These are phyloP conservation scores for Vipera ursinii DNA, from an alignment of 2,797 vertebrate species.

Conservation along the genomic window DNA sequence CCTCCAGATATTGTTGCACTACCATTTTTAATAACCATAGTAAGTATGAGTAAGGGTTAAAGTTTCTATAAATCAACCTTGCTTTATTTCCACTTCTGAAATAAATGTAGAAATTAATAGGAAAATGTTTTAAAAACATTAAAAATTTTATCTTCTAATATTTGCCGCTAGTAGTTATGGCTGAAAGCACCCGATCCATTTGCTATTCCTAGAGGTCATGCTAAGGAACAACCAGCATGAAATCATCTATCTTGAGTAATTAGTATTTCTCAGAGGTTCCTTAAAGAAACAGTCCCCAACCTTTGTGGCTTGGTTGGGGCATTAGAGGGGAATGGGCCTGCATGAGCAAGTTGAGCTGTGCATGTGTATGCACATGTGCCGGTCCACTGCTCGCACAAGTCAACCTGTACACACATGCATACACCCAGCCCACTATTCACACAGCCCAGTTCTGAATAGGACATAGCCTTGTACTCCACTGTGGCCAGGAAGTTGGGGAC, in stretches of 20 bases:
- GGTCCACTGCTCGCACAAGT: neutral
- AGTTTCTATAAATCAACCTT: neutral
- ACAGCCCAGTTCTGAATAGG: neutral
- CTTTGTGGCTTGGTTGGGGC: neutral
- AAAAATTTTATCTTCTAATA: neutral
- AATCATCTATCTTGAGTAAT: neutral
- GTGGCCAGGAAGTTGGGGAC: rapidly evolving
- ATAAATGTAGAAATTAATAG: neutral
- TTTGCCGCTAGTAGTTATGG: slow-evolving; percentile 34
- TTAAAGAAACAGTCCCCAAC: neutral
- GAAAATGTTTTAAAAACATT: neutral
- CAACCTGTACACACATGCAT: neutral
- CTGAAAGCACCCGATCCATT: neutral
- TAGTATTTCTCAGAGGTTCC: neutral
- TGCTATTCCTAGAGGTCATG: neutral
- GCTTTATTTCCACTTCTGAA: neutral
- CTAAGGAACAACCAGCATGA: neutral
- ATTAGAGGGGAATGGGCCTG: neutral
- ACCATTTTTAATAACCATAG: neutral
- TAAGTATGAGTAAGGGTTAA: neutral
- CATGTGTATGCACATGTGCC: rapidly evolving
- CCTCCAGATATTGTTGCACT: neutral
- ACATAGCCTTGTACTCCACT: neutral
- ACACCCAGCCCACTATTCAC: neutral
- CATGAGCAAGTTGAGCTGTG: neutral